These are phyloP conservation scores for Diplodus sargus DNA, from an alignment of 2,797 vertebrate species.

Conservation along the genomic window DNA sequence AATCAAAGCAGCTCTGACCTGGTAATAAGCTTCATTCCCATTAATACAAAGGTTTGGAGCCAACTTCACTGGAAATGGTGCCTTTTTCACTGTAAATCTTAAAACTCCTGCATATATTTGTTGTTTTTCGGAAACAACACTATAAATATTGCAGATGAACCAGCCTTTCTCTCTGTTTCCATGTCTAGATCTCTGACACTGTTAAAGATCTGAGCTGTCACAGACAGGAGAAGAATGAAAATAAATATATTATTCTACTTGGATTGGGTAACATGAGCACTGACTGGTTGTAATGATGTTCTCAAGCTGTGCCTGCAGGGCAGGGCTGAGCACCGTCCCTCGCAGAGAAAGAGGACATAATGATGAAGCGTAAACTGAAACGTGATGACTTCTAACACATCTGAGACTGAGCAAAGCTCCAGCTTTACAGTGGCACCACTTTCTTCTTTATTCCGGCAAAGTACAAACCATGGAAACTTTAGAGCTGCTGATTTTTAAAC, in stretches of 20 bases:
- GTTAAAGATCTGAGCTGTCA: constrained; percentile 41
- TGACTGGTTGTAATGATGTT: constrained; percentile 33
- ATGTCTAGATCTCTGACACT: constrained; percentile 12
- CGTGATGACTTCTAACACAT: constrained; percentile 52
- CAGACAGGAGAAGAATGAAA: constrained; percentile 25
- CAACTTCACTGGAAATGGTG: constrained; percentile 2
- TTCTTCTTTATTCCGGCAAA: constrained; percentile 18
- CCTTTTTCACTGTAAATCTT: constrained; percentile 17
- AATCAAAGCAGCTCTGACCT: constrained; percentile 33
- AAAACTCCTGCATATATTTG: constrained; percentile 27
- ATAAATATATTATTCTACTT: constrained; percentile 35
- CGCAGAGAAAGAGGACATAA: constrained; percentile 59
- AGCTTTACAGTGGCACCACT: constrained; percentile 42
- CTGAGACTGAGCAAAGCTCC: constrained; percentile 42
- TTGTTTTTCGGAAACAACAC: constrained; percentile 16
- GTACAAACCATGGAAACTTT: constrained; percentile 50
- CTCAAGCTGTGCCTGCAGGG: constrained; percentile 58
- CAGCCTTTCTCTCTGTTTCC: constrained; percentile 31
- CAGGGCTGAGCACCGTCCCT: constrained; percentile 59
- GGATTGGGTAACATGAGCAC: constrained; percentile 62
- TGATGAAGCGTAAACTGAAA: constrained; percentile 66
- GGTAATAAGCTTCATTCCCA: background rate
- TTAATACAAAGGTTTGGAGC: constrained; percentile 11
- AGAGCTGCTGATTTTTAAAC: constrained; percentile 47
- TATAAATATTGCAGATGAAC: constrained; percentile 51